Conservation (phyloP, 2,797 vertebrate genomes). For the Urophycis tenuis region DNA sequence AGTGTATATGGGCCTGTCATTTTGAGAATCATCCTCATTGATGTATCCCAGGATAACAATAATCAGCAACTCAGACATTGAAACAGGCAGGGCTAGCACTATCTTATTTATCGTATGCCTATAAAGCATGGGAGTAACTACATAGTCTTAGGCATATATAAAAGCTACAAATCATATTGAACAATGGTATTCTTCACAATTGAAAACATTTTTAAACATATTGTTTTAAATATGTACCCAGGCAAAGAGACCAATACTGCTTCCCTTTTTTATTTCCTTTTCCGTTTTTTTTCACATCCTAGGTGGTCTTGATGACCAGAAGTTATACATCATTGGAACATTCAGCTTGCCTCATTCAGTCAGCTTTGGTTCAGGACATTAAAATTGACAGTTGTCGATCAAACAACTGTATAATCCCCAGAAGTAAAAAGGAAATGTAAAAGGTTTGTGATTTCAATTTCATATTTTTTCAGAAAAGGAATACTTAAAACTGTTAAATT, state of each 20-base stretch:
- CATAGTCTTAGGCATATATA: too few species aligned
- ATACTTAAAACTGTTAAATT: slow-evolving; percentile 60
- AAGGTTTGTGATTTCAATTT: slow-evolving; percentile 63
- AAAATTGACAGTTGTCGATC: slow-evolving; percentile 52
- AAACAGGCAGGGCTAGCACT: not conserved
- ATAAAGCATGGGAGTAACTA: too few species aligned
- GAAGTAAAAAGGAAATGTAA: slow-evolving; percentile 73
- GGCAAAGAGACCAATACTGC: slow-evolving; percentile 18
- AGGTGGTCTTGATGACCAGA: slow-evolving; percentile 50
- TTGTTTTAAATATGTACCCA: not conserved
- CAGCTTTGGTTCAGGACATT: slow-evolving; percentile 71
- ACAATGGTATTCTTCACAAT: not conserved
- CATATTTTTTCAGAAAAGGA: slow-evolving; percentile 61
- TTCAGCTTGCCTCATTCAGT: slow-evolving; percentile 47
- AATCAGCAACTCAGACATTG: not conserved
- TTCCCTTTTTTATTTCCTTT: slow-evolving; percentile 27
- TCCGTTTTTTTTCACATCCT: slow-evolving; percentile 42
- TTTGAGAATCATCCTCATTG: not conserved
- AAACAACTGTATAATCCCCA: slow-evolving; percentile 64
- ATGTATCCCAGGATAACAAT: not conserved
- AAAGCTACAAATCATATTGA: not conserved
- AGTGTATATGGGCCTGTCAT: not conserved
- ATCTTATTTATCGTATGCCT: not conserved
- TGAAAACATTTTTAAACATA: not conserved
- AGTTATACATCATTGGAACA: slow-evolving; percentile 61